Percentiles rank a stretch among this genome's conserved stretches.
Evolutionary conservation across 1,140 invertebrate species (phyloP).

Genomic region (Gryon sp.): DNA sequence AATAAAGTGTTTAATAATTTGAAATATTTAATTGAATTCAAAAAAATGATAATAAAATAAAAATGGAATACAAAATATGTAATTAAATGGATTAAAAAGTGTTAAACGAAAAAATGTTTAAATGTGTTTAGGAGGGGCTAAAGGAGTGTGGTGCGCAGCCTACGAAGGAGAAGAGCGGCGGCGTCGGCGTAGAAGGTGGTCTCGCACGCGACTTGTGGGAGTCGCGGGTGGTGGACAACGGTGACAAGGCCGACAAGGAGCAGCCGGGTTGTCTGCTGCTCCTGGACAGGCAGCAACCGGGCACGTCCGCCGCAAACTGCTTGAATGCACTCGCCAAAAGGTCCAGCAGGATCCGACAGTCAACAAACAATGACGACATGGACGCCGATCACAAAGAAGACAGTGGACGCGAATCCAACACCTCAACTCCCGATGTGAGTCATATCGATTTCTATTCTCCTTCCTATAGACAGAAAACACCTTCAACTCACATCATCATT

Average conservation of each 20-base stretch:
- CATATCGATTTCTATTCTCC: conserved; percentile 14
- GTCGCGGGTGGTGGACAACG: conserved; percentile 45
- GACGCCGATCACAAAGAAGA: conserved; percentile 72
- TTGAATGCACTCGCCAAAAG: conserved; percentile 48
- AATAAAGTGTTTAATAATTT: too few relatives aligned
- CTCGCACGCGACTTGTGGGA: conserved; percentile 52
- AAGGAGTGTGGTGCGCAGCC: conserved; percentile 32
- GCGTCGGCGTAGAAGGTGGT: conserved; percentile 67
- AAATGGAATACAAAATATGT: too few relatives aligned
- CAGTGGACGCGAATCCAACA: conserved; percentile 69
- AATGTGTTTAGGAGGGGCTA: conserved; percentile 39
- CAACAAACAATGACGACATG: conserved; percentile 71
- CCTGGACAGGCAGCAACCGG: conserved; percentile 41
- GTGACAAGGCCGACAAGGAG: conserved; percentile 61
- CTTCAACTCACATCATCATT: background rate
- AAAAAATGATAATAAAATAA: too few relatives aligned
- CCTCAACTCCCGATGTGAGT: conserved; percentile 72
- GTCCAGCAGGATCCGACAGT: conserved; percentile 28
- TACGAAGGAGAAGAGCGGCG: conserved; percentile 57
- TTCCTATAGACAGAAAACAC: too few relatives aligned
- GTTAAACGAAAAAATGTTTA: too few relatives aligned
- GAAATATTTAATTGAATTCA: too few relatives aligned
- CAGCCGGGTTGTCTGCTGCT: conserved; percentile 47
- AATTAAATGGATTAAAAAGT: too few relatives aligned
- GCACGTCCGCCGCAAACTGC: conserved; percentile 15